phyloP scores from a whole-genome alignment of 2,888 invertebrate genomes.

The Spodoptera picta region DNA sequence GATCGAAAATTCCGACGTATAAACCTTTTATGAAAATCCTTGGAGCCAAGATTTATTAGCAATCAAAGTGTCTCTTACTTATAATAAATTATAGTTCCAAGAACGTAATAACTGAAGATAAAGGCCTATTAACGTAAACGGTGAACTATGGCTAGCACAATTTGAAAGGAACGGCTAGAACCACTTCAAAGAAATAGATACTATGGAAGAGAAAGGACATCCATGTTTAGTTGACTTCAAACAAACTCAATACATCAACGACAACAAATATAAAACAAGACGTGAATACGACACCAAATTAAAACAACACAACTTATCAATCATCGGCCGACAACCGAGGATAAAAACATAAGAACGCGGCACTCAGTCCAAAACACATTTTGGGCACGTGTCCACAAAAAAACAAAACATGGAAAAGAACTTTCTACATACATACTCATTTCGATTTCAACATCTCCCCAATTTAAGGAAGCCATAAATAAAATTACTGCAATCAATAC shows the following conservation, averaged over 20 bases:
- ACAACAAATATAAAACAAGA: slow-evolving; percentile 5
- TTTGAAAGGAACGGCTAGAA: slow-evolving; percentile 13
- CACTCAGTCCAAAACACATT: slow-evolving; percentile 34
- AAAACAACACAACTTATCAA: slow-evolving; percentile 32
- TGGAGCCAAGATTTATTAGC: slow-evolving; percentile 46
- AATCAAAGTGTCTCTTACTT: slow-evolving; percentile 45
- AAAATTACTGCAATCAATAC: slow-evolving; percentile 52
- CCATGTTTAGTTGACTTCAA: not conserved
- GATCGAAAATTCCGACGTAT: slow-evolving; percentile 39
- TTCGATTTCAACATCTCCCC: slow-evolving; percentile 39
- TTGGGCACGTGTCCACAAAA: slow-evolving; percentile 37
- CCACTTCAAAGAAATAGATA: not conserved
- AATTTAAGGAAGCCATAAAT: slow-evolving; percentile 51
- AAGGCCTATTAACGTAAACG: slow-evolving; percentile 35
- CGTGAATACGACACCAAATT: slow-evolving; percentile 24
- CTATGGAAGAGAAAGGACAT: not conserved
- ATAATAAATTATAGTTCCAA: slow-evolving; percentile 30
- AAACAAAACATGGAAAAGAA: slow-evolving; percentile 34
- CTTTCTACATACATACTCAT: slow-evolving; percentile 60
- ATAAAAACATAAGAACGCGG: slow-evolving; percentile 18
- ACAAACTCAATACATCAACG: slow-evolving; percentile 9
- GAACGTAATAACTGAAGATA: slow-evolving; percentile 33
- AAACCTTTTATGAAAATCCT: slow-evolving; percentile 44
- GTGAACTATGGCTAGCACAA: slow-evolving; percentile 20
- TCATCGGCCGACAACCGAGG: slow-evolving; percentile 32